These are phyloP conservation scores for Dendropsophus ebraccatus DNA, from an alignment of 2,113 vertebrate species.

Conservation along the genomic window DNA sequence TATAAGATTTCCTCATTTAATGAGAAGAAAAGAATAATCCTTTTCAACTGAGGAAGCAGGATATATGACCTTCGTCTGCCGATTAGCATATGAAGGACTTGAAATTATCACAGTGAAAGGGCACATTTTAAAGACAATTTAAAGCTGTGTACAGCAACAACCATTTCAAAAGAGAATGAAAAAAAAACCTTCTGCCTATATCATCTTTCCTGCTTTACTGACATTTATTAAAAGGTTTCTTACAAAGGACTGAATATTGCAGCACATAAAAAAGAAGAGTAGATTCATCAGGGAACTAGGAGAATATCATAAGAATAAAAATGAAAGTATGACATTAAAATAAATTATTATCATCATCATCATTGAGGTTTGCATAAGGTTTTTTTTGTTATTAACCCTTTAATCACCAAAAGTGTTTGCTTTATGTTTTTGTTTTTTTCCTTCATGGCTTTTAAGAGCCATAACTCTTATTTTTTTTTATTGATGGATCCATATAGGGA, in stretches of 20 bases:
- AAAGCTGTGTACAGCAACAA: constrained; percentile 26
- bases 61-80: constrained; percentile 37
- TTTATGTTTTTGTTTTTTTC: no score
- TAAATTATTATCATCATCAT: no score
- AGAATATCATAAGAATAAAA: not conserved
- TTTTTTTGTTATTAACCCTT: not conserved
- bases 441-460: no score
- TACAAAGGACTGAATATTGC: not conserved
- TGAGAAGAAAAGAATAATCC: constrained; percentile 49
- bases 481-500: no score
- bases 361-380: not conserved
- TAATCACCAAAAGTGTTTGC: no score
- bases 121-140: constrained; percentile 38
- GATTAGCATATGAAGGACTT: constrained; percentile 34
- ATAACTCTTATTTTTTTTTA: no score
- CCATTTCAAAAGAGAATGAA: constrained; percentile 7
- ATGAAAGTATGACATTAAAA: not conserved
- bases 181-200: not conserved
- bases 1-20: constrained; percentile 54
- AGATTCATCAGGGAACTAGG: not conserved
- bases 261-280: not conserved
- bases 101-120: constrained; percentile 39
- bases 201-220: constrained; percentile 15
- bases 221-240: constrained; percentile 35
- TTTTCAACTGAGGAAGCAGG: constrained; percentile 41